Conservation (phyloP, 2,113 vertebrate genomes). For the Tragelaphus buxtoni region DNA sequence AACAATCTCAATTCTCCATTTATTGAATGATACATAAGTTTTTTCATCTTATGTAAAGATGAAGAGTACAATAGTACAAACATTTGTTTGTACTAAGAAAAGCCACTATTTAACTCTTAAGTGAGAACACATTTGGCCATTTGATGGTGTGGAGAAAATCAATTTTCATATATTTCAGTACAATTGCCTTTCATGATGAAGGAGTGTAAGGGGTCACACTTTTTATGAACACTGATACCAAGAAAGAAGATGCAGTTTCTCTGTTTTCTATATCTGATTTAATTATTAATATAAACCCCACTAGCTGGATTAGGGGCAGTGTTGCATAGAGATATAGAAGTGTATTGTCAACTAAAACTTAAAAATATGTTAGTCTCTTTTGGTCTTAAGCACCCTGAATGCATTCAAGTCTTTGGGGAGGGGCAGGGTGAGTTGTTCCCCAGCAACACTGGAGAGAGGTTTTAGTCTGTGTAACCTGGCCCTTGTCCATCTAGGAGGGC, state of each 20-base stretch:
- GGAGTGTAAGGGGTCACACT: background rate
- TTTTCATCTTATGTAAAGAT: background rate
- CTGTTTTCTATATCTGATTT: background rate
- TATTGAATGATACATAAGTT: background rate
- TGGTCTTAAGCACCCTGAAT: background rate
- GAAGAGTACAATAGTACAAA: background rate
- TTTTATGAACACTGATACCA: background rate
- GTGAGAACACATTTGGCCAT: background rate
- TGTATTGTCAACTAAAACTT: background rate
- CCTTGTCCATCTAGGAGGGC: background rate
- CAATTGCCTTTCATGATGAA: background rate
- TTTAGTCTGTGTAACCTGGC: background rate
- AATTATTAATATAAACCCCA: background rate
- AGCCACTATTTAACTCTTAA: background rate
- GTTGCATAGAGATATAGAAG: background rate
- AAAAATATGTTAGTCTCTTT: background rate
- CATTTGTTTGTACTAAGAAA: slow-evolving; percentile 12
- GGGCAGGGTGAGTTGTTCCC: background rate
- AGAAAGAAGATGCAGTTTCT: background rate
- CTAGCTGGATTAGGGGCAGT: background rate
- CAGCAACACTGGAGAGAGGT: background rate
- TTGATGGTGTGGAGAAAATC: background rate
- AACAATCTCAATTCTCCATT: background rate
- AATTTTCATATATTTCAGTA: slow-evolving; percentile 1
- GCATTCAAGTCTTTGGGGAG: background rate